These are phyloP conservation scores for Aricia artaxerxes DNA, from an alignment of 2,888 invertebrate species.

Conservation along the genomic window DNA sequence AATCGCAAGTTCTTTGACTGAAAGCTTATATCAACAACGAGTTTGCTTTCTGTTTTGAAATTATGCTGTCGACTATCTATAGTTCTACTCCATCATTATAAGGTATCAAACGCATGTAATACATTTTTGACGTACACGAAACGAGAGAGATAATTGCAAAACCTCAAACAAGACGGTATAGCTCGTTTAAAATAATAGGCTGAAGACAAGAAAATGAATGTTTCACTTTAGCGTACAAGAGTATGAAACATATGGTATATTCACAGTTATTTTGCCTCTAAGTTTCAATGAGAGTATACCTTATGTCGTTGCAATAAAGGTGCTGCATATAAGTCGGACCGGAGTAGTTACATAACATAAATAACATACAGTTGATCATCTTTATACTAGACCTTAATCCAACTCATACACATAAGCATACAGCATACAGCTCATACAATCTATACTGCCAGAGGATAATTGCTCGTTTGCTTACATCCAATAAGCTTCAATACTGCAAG, in stretches of 20 bases:
- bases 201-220: neutral
- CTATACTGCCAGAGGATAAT: neutral
- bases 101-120: neutral
- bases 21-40: neutral
- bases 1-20: neutral
- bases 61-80: neutral
- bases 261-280: neutral
- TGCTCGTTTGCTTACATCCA: neutral
- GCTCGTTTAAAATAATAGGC: conserved; percentile 7
- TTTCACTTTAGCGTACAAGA: neutral
- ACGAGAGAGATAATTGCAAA: neutral
- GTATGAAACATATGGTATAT: neutral
- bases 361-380: neutral
- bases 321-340: neutral
- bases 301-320: neutral
- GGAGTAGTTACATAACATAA: neutral
- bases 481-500: neutral
- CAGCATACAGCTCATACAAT: too few species aligned
- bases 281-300: neutral
- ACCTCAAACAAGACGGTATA: neutral
- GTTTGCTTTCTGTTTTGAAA: conserved; percentile 5
- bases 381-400: neutral
- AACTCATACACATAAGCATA: neutral
- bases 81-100: neutral
- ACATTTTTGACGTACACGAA: conserved; percentile 6